These are phyloP conservation scores for Bos taurus DNA, from an alignment of 2,113 vertebrate genomes.

Conservation along the genomic window DNA sequence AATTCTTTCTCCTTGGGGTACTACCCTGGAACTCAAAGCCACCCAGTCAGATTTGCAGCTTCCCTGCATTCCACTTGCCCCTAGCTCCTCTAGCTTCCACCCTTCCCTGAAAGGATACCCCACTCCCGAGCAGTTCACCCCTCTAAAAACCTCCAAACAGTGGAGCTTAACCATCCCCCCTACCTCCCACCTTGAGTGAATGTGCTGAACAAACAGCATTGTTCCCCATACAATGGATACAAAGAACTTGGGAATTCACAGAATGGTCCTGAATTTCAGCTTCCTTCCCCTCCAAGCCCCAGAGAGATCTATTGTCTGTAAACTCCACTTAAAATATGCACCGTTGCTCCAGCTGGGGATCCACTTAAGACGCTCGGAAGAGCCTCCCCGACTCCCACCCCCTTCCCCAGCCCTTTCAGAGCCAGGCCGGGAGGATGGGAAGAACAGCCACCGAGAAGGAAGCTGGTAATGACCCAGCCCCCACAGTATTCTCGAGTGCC, in stretches of 20 bases:
- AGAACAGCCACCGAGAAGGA: fast-evolving
- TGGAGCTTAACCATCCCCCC: neutral
- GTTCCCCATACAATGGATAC: slow-evolving; percentile 69
- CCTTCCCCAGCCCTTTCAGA: neutral
- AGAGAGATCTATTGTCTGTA: slow-evolving; percentile 72
- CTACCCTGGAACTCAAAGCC: neutral
- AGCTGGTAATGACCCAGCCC: neutral
- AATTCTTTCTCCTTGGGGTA: neutral
- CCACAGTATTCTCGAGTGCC: neutral
- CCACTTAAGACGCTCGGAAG: slow-evolving; percentile 26
- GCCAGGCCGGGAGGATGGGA: neutral
- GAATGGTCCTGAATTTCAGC: slow-evolving; percentile 71
- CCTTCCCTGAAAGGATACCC: neutral
- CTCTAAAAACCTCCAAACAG: neutral
- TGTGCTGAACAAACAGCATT: slow-evolving; percentile 66
- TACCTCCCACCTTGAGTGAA: slow-evolving; percentile 16
- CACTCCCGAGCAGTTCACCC: neutral
- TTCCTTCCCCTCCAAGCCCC: slow-evolving; percentile 73
- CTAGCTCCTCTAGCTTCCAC: neutral
- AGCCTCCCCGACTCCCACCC: neutral
- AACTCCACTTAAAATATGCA: slow-evolving; percentile 68
- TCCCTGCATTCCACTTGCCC: neutral
- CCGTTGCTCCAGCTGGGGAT: slow-evolving; percentile 61
- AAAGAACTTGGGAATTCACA: slow-evolving; percentile 72
- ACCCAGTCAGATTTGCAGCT: neutral